Evolutionary conservation across 2,888 invertebrate genomes (phyloP).

Genomic region (Odontothrips loti): DNA sequence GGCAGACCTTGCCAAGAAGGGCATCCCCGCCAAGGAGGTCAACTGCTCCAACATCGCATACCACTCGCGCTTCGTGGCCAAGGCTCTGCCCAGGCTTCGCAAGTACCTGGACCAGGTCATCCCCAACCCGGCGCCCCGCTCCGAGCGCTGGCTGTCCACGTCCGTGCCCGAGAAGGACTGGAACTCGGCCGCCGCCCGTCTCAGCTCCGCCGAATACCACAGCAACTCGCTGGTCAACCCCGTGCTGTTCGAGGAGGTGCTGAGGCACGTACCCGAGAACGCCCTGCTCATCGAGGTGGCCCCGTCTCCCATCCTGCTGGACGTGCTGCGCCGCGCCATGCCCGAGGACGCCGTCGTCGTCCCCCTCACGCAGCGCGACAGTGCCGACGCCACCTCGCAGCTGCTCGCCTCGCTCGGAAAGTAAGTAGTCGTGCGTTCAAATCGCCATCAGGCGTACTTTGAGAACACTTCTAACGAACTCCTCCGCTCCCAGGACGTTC

Average conservation of each 20-base stretch:
- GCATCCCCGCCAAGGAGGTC: conserved; percentile 76
- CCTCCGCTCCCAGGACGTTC: conserved; percentile 54
- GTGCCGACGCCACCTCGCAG: conserved; percentile 49
- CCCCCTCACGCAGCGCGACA: conserved; percentile 57
- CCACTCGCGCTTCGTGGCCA: conserved; percentile 76
- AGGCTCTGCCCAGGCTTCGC: conserved; percentile 64
- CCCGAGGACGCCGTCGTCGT: conserved; percentile 54
- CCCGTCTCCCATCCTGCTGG: conserved; percentile 64
- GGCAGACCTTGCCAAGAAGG: conserved; percentile 58
- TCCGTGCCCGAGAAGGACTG: conserved; percentile 70
- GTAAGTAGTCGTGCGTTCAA: conserved; percentile 38
- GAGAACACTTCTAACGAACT: background rate
- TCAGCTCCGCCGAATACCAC: conserved; percentile 82
- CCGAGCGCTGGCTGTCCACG: conserved; percentile 77
- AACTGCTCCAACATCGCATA: conserved; percentile 85
- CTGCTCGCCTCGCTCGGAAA: conserved; percentile 50
- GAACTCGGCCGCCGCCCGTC: conserved; percentile 59
- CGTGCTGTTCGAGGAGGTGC: conserved; percentile 59
- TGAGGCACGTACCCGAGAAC: conserved; percentile 57
- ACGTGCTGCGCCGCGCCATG: conserved; percentile 59
- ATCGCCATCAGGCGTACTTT: background rate
- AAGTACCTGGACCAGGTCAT: conserved; percentile 60
- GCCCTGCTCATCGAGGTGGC: conserved; percentile 65
- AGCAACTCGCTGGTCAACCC: conserved; percentile 73
- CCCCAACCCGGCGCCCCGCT: conserved; percentile 61